Evolutionary conservation across 2,113 vertebrate species (phyloP), one percentile per base, ranked within the genome.

Genomic region (Platysternon megacephalum): DNA sequence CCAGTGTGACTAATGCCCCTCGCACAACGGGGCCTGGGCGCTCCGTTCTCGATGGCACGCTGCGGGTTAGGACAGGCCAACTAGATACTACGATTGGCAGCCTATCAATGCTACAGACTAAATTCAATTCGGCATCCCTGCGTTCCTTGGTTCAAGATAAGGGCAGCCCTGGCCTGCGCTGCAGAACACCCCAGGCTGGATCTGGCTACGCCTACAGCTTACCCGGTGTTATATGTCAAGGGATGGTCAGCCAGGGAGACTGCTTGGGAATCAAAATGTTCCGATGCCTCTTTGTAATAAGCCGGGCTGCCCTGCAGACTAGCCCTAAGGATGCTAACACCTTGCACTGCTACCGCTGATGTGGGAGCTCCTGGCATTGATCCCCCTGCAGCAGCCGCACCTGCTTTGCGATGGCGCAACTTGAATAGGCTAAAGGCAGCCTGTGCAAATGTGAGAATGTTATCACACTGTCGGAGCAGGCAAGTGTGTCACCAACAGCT

Each of bases 401-500:
- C 90, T 91, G 93, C 80, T 86, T 78, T 8, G 42, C 83, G 9
- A 48, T 55, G 55, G 81, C 3, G 3, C 48, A 84, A 80, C 91
- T 29, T 26, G 1, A 6, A 2, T 58, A 14, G 2, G 58, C 84
- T 52, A 42, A 0, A 13, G 6, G 35, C 72, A 22, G 8, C 21
- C 78, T 35, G 58, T 22, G 44, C 26, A 46, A 1, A 3, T 2
- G n/a, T 48, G 68, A 87, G 28, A 32, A 0, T 0, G 0, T 11
- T 1, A 7, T 2, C 11, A 2, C 12, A 0, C 42, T 42, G n/a
- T 76, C 2, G n/a, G 61, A 74, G 55, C 61, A 9, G 44, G 53
- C 1, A 0, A 29, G n/a, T 16, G 58, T 10, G 10, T 2, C 2
- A 74, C 72, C 8, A 3, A 3, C 1, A 4, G 0, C 0, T 0